A percentile compares a stretch with the other conserved stretches of the same genome.
phyloP scores from a whole-genome alignment of 2,888 invertebrate genomes.

The Barypeithes pellucidus region DNA sequence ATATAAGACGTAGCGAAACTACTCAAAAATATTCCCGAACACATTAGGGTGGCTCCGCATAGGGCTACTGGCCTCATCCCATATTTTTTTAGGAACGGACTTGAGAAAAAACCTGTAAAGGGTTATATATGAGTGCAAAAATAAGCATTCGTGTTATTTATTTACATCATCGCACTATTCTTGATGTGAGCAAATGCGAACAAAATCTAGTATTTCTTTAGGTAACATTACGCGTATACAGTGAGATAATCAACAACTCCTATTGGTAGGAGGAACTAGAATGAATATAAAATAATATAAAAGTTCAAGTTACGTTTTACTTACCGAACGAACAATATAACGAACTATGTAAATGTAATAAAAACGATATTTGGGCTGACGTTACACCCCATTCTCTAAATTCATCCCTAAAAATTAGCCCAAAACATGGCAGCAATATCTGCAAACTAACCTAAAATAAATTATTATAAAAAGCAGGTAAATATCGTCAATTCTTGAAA shows the following conservation, averaged over 20 bases:
- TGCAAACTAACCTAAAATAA: slow-evolving; percentile 66
- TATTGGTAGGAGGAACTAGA: too few species aligned
- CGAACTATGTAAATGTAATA: slow-evolving; percentile 69
- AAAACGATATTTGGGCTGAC: slow-evolving; percentile 68
- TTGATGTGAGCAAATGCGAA: too few species aligned
- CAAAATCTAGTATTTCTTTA: too few species aligned
- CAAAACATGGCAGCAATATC: slow-evolving; percentile 70
- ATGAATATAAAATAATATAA: not conserved
- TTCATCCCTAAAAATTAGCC: slow-evolving; percentile 68
- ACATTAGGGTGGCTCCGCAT: slow-evolving; percentile 68
- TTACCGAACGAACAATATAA: slow-evolving; percentile 69
- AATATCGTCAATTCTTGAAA: too few species aligned
- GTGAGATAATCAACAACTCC: too few species aligned
- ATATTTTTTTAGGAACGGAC: slow-evolving; percentile 69
- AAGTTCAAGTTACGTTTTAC: slow-evolving; percentile 1
- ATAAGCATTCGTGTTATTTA: too few species aligned
- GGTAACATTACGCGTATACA: too few species aligned
- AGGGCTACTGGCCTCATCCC: slow-evolving; percentile 69
- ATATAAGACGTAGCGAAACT: slow-evolving; percentile 68
- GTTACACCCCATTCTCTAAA: slow-evolving; percentile 66
- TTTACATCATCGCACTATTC: too few species aligned
- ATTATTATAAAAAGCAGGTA: not conserved
- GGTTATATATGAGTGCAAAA: too few species aligned
- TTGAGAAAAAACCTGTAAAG: slow-evolving; percentile 68
- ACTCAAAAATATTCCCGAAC: slow-evolving; percentile 68